A percentile compares a stretch with the other conserved stretches of the same genome.
Conservation (phyloP, 2,888 invertebrate genomes). For the Fragum sueziense region DNA sequence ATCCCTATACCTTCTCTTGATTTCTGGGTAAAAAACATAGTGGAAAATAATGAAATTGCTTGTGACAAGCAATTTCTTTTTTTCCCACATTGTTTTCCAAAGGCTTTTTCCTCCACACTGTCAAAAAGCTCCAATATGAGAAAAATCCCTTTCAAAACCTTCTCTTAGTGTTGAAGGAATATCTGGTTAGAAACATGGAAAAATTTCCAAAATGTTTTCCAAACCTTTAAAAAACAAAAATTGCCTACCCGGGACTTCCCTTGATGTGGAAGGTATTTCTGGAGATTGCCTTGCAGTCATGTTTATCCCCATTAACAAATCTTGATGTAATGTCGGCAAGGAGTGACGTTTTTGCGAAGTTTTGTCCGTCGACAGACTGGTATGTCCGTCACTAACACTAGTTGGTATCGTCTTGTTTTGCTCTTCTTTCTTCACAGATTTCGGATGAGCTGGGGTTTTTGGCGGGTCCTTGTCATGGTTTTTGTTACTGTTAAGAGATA, state of each 20-base stretch:
- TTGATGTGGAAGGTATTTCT: conserved; percentile 16
- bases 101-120: not conserved
- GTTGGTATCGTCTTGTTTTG: not conserved
- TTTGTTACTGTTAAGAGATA: not conserved
- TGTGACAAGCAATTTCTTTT: too few relatives aligned
- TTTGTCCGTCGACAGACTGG: not conserved
- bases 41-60: not conserved
- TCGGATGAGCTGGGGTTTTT: conserved; percentile 39
- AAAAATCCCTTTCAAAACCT: too few relatives aligned
- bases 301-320: not conserved
- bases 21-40: not conserved
- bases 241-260: conserved; percentile 2
- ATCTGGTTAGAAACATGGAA: too few relatives aligned
- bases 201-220: too few relatives aligned
- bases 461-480: conserved; percentile 26
- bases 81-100: too few relatives aligned
- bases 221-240: too few relatives aligned
- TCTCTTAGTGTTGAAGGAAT: too few relatives aligned
- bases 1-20: too few relatives aligned
- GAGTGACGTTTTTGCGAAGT: not conserved
- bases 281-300: not conserved
- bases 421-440: conserved; percentile 16
- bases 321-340: not conserved
- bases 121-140: too few relatives aligned
- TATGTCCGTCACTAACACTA: not conserved